Percentiles rank a stretch among this genome's conserved stretches.
phyloP scores from a whole-genome alignment of 2,113 vertebrate species.

The Salminus brasiliensis region DNA sequence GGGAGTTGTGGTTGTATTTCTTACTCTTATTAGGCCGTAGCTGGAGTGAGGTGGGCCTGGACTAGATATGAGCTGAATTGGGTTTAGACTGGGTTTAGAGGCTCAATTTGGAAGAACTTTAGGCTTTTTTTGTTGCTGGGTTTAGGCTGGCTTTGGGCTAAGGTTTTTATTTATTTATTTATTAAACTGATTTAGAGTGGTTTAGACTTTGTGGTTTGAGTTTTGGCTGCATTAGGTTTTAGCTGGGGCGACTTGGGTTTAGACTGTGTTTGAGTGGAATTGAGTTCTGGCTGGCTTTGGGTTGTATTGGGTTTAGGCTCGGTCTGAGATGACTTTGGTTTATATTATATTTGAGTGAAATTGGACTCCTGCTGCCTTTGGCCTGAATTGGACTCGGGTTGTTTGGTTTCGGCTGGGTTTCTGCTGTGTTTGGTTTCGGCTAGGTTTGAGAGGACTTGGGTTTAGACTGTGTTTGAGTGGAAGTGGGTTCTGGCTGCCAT shows the following conservation, averaged over 20 bases:
- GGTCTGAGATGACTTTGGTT: neutral
- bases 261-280: neutral
- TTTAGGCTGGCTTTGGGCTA: neutral
- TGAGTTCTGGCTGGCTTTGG: neutral
- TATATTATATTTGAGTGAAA: no score
- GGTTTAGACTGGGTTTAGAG: neutral
- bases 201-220: neutral
- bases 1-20: neutral
- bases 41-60: neutral
- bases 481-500: no score
- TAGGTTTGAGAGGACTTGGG: neutral
- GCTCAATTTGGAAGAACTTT: no score
- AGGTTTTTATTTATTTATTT: neutral
- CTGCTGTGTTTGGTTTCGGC: no score
- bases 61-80: neutral
- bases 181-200: no score
- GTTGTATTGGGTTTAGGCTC: neutral
- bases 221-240: no score
- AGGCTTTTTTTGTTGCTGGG: neutral
- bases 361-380: no score
- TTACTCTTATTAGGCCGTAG: neutral
- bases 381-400: no score
- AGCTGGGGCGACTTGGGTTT: neutral
- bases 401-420: neutral
- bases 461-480: neutral